Base-by-base conservation (phyloP, 2,797 vertebrate genomes). In the Geotrypetes seraphini region DNA sequence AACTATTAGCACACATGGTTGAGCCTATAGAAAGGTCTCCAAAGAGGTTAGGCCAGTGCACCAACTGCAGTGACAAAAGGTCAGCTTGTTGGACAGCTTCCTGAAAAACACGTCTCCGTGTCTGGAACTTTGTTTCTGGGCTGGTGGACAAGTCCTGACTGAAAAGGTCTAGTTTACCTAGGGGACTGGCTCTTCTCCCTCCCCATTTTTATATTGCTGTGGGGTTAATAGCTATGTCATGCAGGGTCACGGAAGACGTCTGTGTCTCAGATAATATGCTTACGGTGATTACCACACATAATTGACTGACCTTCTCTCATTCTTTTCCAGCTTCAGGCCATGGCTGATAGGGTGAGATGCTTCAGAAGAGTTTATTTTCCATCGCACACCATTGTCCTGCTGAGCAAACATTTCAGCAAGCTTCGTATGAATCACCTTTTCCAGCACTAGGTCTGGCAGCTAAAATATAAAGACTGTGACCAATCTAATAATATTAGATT, bases 321-420 rank as follows among this genome's bases (percentile, higher is more conserved):
- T 85, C 79, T 78, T 71, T 70, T 66, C 70, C 73, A 64, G 72
- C 78, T 81, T 71, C 80, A 80, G 79, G 77, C 81, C 56, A 65
- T 41, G 63, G 63, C 81, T 83, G 84, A 85, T 83, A 85, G 83
- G 79, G 70, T 66, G 71, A 78, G 68, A 76, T 76, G 60, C 71
- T 73, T 73, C 65, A 73, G 73, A 60, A 73, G 73, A 82, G 80
- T 82, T 78, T 78, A 83, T 83, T 81, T 82, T 77, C 73, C 71
- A 79, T 80, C 80, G 89, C 84, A 84, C 79, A 52, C 71, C 50
- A 81, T 86, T 90, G 86, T 81, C 75, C 63, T 68, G 64, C 70
- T 76, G 78, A 90, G 89, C 92, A 94, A 94, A 92, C 90, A 92
- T 91, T 84, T 94, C 90, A 91, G 92, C 84, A 74, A 86, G 84